These are phyloP conservation scores for silkworm (Bombyx mori) DNA, from an alignment of 1,140 invertebrate genomes.

Conservation along the genomic window DNA sequence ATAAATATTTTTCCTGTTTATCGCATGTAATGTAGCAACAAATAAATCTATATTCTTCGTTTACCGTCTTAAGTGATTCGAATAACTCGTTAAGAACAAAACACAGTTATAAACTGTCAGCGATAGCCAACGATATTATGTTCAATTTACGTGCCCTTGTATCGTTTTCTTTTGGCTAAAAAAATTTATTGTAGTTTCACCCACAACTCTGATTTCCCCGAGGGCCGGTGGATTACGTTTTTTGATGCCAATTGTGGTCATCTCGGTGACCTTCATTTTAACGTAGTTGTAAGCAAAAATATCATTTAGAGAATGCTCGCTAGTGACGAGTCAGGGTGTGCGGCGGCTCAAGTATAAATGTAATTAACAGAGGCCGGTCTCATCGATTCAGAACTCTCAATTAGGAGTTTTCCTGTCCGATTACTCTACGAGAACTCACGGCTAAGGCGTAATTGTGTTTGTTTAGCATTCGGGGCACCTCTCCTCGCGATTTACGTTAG, in stretches of 20 bases:
- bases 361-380: neutral
- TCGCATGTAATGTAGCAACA: too few species aligned
- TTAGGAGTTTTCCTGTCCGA: conserved; percentile 15
- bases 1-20: too few species aligned
- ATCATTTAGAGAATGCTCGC: too few species aligned
- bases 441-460: conserved; percentile 23
- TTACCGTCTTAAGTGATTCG: too few species aligned
- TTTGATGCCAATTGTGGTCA: conserved; percentile 17
- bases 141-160: too few species aligned
- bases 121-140: too few species aligned
- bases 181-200: conserved; percentile 15
- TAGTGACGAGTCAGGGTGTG: too few species aligned
- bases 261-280: neutral
- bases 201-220: conserved; percentile 14
- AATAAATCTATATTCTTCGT: too few species aligned
- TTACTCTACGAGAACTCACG: conserved; percentile 13
- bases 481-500: too few species aligned
- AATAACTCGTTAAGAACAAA: too few species aligned
- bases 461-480: conserved; percentile 9
- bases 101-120: too few species aligned
- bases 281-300: neutral
- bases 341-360: too few species aligned
- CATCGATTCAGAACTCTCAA: conserved; percentile 14
- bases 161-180: conserved; percentile 6
- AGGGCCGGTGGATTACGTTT: conserved; percentile 10